Evolutionary conservation across 2,888 invertebrate species (phyloP), one percentile per base, ranked within the genome.

Genomic region (Cancer borealis): DNA sequence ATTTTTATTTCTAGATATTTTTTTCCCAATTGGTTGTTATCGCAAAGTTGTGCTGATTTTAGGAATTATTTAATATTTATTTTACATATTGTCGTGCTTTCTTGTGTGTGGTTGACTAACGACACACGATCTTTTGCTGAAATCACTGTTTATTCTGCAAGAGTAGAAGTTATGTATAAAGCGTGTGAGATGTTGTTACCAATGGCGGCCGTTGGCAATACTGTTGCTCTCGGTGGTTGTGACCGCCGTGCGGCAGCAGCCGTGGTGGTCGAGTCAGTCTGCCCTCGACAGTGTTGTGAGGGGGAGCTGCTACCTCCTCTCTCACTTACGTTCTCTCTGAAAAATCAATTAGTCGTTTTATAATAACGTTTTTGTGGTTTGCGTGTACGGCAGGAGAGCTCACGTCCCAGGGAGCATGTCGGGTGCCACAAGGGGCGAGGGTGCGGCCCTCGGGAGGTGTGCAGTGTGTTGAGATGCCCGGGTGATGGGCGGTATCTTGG

Each of bases 401-500:
- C 54, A 87, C 87, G 79, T 47, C 12, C 91, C 45, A 54, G 49
- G 87, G 60, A 54, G 88, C 87, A 17, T 92, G 39, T 88, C 6
- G 92, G 54, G 92, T 60, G 60, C 26, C 30, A 88, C 54, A 60
- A 92, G 45, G 87, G 45, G 49, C 87, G 88, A 87, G 54, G 54
- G 60, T 54, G n/a, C 46, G 30, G 26, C 45, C 87, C 47, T 49
- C 45, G 39, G 30, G 88, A 88, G 60, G 45, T 26, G 39, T 39
- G 88, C 30, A 54, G 54, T 60, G 88, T 88, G 79, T 84, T 92
- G 87, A 92, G 92, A 54, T 84, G 92, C 87, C 73, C 84, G 92
- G 84, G 92, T 92, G 92, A 92, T 92, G 92, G 92, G 92, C 30
- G 88, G 87, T 46, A 88, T 87, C 88, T 30, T 88, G 88, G 88